Conservation (phyloP, 2,888 invertebrate genomes). For the Bombylius discolor region DNA sequence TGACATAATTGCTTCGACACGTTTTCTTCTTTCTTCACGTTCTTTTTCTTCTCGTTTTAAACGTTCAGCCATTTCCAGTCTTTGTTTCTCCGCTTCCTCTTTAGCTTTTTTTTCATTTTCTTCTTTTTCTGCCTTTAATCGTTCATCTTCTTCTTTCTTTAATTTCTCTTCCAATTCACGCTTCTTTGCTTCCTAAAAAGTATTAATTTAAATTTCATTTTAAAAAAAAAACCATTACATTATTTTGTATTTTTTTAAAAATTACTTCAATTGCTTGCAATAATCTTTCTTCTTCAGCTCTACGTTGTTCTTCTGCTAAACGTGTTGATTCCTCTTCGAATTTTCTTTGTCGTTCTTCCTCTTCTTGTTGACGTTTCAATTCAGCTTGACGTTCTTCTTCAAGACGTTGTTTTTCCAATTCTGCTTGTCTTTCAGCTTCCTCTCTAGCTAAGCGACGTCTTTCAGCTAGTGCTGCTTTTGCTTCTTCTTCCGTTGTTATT, state of each 20-base stretch:
- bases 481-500: slow-evolving; percentile 83
- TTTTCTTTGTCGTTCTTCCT: slow-evolving; percentile 72
- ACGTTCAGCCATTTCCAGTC: slow-evolving; percentile 70
- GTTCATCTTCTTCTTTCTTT: slow-evolving; percentile 51
- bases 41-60: slow-evolving; percentile 80
- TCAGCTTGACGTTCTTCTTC: slow-evolving; percentile 63
- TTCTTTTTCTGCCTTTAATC: slow-evolving; percentile 52
- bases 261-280: slow-evolving; percentile 64
- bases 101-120: slow-evolving; percentile 67
- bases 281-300: slow-evolving; percentile 74
- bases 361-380: slow-evolving; percentile 54
- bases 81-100: slow-evolving; percentile 73
- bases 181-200: slow-evolving; percentile 52
- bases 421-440: slow-evolving; percentile 83
- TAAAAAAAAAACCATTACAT: not conserved
- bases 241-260: not conserved
- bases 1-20: slow-evolving; percentile 87
- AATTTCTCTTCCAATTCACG: slow-evolving; percentile 66
- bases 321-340: slow-evolving; percentile 69
- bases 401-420: slow-evolving; percentile 59
- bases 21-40: slow-evolving; percentile 71
- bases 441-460: slow-evolving; percentile 74
- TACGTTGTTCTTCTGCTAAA: slow-evolving; percentile 64
- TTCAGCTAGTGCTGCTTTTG: slow-evolving; percentile 87
- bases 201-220: slow-evolving; percentile 4